A percentile compares a stretch with the other conserved stretches of the same genome.
Conservation (phyloP, 1,140 invertebrate species). For the Cydia amplana region DNA sequence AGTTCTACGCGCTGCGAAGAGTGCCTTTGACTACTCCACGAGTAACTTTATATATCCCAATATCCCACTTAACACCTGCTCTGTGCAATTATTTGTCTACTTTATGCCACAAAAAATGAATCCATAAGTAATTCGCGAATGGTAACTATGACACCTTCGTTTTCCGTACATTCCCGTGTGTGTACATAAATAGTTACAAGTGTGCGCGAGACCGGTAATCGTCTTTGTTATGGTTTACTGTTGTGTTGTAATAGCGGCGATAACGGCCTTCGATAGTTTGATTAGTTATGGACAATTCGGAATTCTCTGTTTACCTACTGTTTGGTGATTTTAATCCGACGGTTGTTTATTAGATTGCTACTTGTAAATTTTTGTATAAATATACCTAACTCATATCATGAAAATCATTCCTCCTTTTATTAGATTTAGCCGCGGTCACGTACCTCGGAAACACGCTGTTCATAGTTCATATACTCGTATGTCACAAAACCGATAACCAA, state of each 20-base stretch:
- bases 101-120: not conserved
- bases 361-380: not conserved
- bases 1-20: no score
- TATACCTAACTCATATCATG: no score
- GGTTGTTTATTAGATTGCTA: not conserved
- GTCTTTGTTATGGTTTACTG: conserved; percentile 48
- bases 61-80: not conserved
- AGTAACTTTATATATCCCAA: not conserved
- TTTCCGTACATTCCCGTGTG: conserved; percentile 20
- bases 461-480: not conserved
- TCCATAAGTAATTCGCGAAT: not conserved
- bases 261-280: conserved; percentile 34
- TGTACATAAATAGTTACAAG: conserved; percentile 48
- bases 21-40: no score
- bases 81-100: not conserved
- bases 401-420: not conserved
- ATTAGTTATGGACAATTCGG: conserved; percentile 11
- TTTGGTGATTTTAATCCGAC: not conserved
- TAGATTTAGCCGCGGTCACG: not conserved
- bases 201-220: conserved; percentile 35
- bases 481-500: not conserved
- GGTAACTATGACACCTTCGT: conserved; percentile 21
- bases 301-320: conserved; percentile 11
- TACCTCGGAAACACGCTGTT: not conserved
- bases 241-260: conserved; percentile 37